A percentile compares a stretch with the other conserved stretches of the same genome.
Evolutionary conservation across 2,888 invertebrate genomes (phyloP).

Genomic region (Crocallis elinguaria): DNA sequence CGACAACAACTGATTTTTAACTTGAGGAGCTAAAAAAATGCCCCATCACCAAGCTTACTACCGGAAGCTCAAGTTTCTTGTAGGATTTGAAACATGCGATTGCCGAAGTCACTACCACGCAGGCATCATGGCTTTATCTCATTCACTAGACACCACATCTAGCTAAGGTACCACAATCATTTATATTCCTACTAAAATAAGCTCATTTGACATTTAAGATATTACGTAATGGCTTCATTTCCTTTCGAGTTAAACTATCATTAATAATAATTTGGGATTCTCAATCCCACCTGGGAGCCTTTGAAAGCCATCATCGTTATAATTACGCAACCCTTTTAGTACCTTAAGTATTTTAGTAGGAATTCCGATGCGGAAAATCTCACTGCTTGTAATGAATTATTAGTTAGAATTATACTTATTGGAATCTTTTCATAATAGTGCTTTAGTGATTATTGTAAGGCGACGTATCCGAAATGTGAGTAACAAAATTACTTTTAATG

Average conservation of each 20-base stretch:
- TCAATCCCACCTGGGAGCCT: slow-evolving; percentile 29
- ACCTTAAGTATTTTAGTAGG: neutral
- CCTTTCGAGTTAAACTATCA: slow-evolving; percentile 30
- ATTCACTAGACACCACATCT: no score
- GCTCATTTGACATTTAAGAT: neutral
- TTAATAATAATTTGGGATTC: slow-evolving; percentile 35
- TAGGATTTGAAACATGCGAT: no score
- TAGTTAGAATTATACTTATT: neutral
- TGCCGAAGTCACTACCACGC: no score
- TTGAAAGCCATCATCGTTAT: slow-evolving; percentile 28
- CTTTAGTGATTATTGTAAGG: no score
- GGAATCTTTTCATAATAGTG: neutral
- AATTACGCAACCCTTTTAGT: slow-evolving; percentile 28
- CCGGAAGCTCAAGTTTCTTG: no score
- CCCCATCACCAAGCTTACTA: no score
- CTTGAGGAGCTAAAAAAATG: no score
- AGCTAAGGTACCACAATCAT: neutral
- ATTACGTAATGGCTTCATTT: slow-evolving; percentile 22
- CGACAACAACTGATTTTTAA: no score
- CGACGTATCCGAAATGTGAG: no score
- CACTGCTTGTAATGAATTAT: neutral
- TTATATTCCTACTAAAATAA: neutral
- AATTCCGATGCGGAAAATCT: neutral
- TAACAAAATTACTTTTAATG: no score
- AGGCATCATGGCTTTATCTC: no score